A percentile compares a stretch with the other conserved stretches of the same genome.
phyloP scores from a whole-genome alignment of 2,797 vertebrate species.

The Balearica regulorum region DNA sequence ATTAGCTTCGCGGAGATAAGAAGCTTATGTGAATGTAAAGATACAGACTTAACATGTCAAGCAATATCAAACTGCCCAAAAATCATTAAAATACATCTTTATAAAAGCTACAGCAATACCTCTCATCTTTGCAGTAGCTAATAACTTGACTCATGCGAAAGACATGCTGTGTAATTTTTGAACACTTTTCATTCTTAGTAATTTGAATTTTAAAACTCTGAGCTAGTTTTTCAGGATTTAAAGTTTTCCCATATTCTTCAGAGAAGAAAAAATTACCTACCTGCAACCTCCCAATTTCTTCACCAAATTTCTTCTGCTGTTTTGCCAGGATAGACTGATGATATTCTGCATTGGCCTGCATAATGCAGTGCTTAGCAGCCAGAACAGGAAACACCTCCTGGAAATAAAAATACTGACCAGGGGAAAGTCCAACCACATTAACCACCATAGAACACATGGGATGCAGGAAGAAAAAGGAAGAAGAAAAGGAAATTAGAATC shows the following conservation, averaged over 20 bases:
- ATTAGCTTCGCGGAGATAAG: neutral
- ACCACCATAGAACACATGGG: conserved; percentile 84
- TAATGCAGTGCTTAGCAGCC: conserved; percentile 97
- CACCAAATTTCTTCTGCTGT: conserved; percentile 96
- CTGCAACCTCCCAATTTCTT: conserved; percentile 96
- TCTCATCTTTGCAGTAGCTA: neutral
- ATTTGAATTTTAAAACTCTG: neutral
- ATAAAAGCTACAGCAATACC: neutral
- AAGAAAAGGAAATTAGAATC: conserved; percentile 80
- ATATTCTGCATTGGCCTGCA: conserved; percentile 96
- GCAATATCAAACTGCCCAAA: neutral
- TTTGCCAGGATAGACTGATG: conserved; percentile 92
- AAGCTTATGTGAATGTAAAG: neutral
- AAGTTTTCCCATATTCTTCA: neutral
- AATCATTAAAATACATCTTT: neutral
- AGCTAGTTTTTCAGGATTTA: neutral
- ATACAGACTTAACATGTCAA: neutral
- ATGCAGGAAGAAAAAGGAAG: conserved; percentile 82
- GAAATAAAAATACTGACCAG: conserved; percentile 99
- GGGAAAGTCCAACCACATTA: conserved; percentile 88
- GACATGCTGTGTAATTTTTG: neutral
- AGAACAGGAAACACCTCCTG: conserved; percentile 98
- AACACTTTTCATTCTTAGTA: neutral
- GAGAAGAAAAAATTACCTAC: conserved; percentile 64
- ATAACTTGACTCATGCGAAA: neutral